phyloP scores from a whole-genome alignment of 2,888 invertebrate genomes.

The Agriopis marginaria region DNA sequence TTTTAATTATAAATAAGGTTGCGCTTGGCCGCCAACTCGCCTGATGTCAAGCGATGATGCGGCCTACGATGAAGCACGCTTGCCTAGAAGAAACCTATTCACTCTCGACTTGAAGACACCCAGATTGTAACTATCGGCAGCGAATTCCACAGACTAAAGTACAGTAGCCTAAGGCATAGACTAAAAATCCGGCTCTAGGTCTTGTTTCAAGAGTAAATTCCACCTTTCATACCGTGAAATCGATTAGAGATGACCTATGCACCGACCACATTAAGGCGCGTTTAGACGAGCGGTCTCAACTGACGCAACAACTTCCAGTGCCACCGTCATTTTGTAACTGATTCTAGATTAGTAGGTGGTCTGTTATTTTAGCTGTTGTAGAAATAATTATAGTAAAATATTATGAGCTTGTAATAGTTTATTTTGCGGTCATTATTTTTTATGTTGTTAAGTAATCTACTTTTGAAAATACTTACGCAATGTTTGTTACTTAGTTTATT shows the following conservation, averaged over 20 bases:
- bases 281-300: slow-evolving; percentile 19
- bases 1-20: no score
- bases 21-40: no score
- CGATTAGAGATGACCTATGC: slow-evolving; percentile 27
- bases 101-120: no score
- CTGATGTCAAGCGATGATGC: no score
- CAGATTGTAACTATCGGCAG: no score
- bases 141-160: no score
- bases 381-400: background rate
- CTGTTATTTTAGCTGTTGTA: slow-evolving; percentile 5
- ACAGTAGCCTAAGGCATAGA: background rate
- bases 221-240: slow-evolving; percentile 17
- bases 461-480: no score
- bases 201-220: slow-evolving; percentile 5
- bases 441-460: background rate
- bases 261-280: slow-evolving; percentile 22
- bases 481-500: no score
- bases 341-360: slow-evolving; percentile 17
- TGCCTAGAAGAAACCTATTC: no score
- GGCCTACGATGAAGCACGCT: no score
- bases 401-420: background rate
- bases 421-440: background rate
- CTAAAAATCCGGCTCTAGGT: background rate
- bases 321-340: slow-evolving; percentile 21
- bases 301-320: slow-evolving; percentile 21